Evolutionary conservation across 2,113 vertebrate species (phyloP), one percentile per base, ranked within the genome.

Genomic region (Halcyon malimbica): DNA sequence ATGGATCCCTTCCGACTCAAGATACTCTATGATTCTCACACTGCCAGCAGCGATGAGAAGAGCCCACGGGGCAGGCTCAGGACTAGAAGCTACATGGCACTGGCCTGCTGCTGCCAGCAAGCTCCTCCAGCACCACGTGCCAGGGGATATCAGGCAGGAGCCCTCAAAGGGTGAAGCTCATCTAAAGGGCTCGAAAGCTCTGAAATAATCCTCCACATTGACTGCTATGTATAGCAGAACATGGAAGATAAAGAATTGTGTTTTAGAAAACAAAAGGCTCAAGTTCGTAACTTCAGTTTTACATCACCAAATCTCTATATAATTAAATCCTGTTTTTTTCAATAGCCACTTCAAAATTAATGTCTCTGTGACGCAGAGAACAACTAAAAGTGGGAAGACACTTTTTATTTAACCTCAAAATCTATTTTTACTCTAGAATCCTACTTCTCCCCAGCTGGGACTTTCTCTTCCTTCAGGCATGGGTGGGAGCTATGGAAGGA

Each of bases 371-470:
- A 81, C 25, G 33, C 46, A 46, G 54, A 70, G 71, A 93, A 73
- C 75, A 53, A 53, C 54, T 85, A 63, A 10, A 80, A 93, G 7
- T 29, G 18, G 76, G 63, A 92, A 93, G 68, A 91, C 12, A 39
- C 17, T 76, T 83, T 82, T 76, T 65, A 41, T 83, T 95, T 87
- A 71, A 57, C 50, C 78, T 91, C 92, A 79, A 80, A 69, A 70
- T 39, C 67, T 94, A 88, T 90, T 96, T 97, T 95, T 93, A 80
- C 25, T 59, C 50, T 24, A 51, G 54, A 83, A 80, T 80, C 25
- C 42, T 74, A 73, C 74, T 88, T 87, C 57, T 85, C 31, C 41
- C 46, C 0, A 1, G 31, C 54, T 88, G 33, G n/a, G 87, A 77
- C 50, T 85, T 93, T 85, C 54, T 87, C 63, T 39, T 89, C 50